Percentiles rank a stretch among this genome's conserved stretches.
phyloP scores from a whole-genome alignment of 2,888 invertebrate species.

The Pseudoips prasinana region DNA sequence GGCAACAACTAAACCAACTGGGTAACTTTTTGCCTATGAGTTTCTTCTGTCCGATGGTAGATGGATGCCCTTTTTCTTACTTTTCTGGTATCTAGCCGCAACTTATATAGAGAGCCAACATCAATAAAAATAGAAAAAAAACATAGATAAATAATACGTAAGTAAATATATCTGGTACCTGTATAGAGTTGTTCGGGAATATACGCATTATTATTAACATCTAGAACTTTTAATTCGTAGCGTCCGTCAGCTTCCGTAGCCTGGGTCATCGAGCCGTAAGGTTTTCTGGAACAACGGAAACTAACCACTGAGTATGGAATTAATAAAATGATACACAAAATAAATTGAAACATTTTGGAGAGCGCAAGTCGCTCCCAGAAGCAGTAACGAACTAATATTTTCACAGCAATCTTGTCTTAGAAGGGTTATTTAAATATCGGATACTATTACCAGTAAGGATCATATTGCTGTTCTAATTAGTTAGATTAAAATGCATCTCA shows the following conservation, averaged over 20 bases:
- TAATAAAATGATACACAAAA: slow-evolving; percentile 1
- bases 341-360: neutral
- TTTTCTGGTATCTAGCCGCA: no score
- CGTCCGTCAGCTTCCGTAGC: slow-evolving; percentile 64
- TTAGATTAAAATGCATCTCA: slow-evolving; percentile 22
- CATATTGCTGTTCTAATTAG: slow-evolving; percentile 26
- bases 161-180: no score
- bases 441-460: slow-evolving; percentile 15
- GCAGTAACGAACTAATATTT: neutral
- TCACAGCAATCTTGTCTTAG: neutral
- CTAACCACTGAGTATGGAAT: slow-evolving; percentile 14
- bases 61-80: no score
- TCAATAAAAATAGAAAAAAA: no score
- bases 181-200: slow-evolving; percentile 68
- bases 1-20: no score
- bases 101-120: no score
- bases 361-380: neutral
- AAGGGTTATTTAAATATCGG: slow-evolving; percentile 2
- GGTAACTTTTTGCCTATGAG: no score
- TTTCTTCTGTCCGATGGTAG: no score
- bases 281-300: slow-evolving; percentile 66
- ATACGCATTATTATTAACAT: slow-evolving; percentile 51
- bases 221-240: slow-evolving; percentile 50
- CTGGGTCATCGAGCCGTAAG: slow-evolving; percentile 59
- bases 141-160: no score